Conservation (phyloP, 2,113 vertebrate species). For the Chaetorhynchus papuensis region DNA sequence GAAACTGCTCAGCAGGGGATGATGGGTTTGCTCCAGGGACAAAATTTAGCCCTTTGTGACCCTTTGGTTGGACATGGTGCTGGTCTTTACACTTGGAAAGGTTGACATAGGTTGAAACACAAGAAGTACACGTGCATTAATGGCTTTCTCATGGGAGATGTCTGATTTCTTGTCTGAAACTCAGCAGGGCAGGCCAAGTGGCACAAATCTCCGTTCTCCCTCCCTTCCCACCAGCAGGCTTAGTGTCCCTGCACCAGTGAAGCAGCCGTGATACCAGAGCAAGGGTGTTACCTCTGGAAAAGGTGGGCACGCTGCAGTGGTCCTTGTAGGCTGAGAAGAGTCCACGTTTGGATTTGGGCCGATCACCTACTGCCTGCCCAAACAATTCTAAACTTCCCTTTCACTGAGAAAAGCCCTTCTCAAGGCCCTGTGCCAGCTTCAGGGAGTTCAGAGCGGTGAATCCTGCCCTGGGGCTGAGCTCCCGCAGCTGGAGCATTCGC, state of each 20-base stretch:
- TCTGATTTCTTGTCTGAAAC: background rate
- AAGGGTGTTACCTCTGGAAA: background rate
- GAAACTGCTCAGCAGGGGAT: background rate
- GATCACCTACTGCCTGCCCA: background rate
- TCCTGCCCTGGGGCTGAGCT: background rate
- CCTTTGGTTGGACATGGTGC: background rate
- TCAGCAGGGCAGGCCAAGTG: background rate
- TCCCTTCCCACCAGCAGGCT: background rate
- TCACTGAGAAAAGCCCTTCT: background rate
- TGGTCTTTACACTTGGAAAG: background rate
- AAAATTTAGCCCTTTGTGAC: background rate
- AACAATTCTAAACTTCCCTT: background rate
- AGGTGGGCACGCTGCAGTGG: fast-evolving
- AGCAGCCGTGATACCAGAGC: background rate
- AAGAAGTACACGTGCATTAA: background rate
- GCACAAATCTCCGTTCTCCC: fast-evolving
- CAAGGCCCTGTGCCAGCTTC: background rate
- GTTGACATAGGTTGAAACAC: background rate
- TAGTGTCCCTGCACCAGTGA: background rate
- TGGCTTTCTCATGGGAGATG: background rate
- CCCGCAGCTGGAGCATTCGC: background rate
- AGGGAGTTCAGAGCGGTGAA: background rate
- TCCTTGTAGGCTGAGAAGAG: background rate
- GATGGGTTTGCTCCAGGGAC: background rate
- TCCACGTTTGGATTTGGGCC: background rate